phyloP scores from a whole-genome alignment of 2,888 invertebrate genomes.

The Volucella inflata region DNA sequence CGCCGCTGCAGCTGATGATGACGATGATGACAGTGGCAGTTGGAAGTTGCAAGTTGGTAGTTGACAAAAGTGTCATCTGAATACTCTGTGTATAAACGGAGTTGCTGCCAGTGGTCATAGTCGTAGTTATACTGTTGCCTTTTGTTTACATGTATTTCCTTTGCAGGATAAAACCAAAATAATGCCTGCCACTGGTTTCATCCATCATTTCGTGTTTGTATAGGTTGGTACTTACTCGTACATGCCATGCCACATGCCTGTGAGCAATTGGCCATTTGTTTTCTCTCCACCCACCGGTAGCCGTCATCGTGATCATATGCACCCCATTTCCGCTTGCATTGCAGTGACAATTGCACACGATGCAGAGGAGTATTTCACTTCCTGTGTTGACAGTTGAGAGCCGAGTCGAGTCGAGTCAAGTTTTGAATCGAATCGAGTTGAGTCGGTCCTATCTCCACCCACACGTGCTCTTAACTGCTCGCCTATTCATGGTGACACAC shows the following conservation, averaged over 20 bases:
- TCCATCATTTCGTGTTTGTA: conserved; percentile 39
- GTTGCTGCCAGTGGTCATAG: conserved; percentile 46
- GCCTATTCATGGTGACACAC: conserved; percentile 41
- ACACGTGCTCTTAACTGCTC: conserved; percentile 13
- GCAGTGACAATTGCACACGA: conserved; percentile 73
- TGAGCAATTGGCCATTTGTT: conserved; percentile 71
- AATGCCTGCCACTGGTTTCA: no score
- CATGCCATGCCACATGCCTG: neutral
- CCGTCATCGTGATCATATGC: conserved; percentile 64
- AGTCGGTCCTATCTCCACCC: conserved; percentile 39
- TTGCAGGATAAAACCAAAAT: conserved; percentile 43
- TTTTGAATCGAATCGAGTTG: no score
- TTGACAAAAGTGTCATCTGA: conserved; percentile 26
- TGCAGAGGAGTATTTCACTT: conserved; percentile 74
- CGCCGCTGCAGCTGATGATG: conserved; percentile 2
- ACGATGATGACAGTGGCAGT: conserved; percentile 49
- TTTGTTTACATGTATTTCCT: neutral
- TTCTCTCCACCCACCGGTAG: neutral
- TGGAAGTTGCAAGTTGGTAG: conserved; percentile 19
- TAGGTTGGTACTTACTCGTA: neutral
- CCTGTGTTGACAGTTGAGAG: conserved; percentile 73
- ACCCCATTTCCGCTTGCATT: conserved; percentile 73
- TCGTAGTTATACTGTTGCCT: conserved; percentile 45
- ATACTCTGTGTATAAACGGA: conserved; percentile 34
- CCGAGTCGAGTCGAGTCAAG: no score